Conservation (phyloP, 1,140 invertebrate genomes). For the Papilio dardanus region DNA sequence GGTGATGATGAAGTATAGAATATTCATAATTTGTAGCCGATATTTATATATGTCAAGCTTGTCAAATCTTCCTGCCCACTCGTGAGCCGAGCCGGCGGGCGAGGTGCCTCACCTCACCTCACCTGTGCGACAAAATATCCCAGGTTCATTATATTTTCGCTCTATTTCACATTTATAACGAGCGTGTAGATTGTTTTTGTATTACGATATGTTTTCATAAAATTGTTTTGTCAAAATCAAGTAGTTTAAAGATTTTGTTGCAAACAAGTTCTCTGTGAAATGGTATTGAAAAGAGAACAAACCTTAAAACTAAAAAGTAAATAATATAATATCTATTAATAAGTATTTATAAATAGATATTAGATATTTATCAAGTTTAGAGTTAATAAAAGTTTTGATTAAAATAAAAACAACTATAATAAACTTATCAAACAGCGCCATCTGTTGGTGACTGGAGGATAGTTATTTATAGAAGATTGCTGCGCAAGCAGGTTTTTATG, state of each 20-base stretch:
- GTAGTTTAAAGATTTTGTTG: neutral
- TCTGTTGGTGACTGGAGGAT: neutral
- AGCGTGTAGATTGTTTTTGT: constrained; percentile 29
- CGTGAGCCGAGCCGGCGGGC: neutral
- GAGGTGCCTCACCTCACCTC: neutral
- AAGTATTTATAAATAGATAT: neutral
- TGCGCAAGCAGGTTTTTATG: neutral
- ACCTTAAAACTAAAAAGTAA: no score
- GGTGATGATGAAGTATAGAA: no score
- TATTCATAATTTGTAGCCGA: neutral
- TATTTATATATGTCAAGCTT: neutral
- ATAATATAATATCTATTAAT: neutral
- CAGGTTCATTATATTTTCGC: constrained; percentile 40
- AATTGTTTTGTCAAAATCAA: constrained; percentile 24
- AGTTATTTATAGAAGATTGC: neutral
- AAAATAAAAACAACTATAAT: no score
- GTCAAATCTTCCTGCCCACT: neutral
- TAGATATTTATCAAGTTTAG: neutral
- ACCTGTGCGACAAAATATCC: constrained; percentile 25
- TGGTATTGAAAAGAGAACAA: no score
- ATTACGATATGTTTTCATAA: neutral
- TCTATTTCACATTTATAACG: constrained; percentile 42
- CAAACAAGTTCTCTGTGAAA: neutral
- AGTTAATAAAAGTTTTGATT: no score
- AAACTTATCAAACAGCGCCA: no score